Evolutionary conservation across 1,140 invertebrate genomes (phyloP), one percentile per base, ranked within the genome.

Genomic region (Megalonaias nervosa): DNA sequence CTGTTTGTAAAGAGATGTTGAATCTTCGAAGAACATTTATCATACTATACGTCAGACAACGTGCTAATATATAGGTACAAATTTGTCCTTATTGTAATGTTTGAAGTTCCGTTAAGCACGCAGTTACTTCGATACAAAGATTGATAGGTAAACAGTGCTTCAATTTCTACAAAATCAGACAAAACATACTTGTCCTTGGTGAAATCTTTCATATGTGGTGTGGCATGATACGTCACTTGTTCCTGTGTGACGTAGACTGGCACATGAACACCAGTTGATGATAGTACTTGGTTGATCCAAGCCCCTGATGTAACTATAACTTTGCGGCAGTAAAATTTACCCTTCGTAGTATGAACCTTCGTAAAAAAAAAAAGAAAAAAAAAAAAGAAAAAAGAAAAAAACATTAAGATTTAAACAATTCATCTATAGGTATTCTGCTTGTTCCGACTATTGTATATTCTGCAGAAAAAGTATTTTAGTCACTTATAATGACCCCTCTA

Each of bases 161-260:
- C 48, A 9, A 23, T 67, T 23, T 21, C 5, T 17, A 67, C 17
- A 21, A 9, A 38, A 67, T 11, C 12, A 56, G 16, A n/a, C 26
- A 48, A 13, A 13, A 73, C 81, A 66, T 80, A 88, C 89, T 75
- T 89, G 31, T 88, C 88, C 81, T 86, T 89, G 31, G 85, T 86
- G 76, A 88, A 90, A 13, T 90, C 87, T 65, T 86, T 87, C 19
- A 90, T 81, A 69, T 89, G 75, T 2, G 89, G 86, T 26, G 87
- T 88, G 21, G 81, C 86, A 66, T 86, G 84, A 77, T 90, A 90
- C 0, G 89, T 89, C 9, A 90, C 89, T 67, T 90, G 88, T 76
- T 90, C 89, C 72, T 90, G 87, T 14, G 89, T 88, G 66, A 89
- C 87, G 26, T 82, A 82, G 19, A 90, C 79, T 0, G 89, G 88